Evolutionary conservation across 2,888 invertebrate species (phyloP).

Genomic region (Lasioglossum vierecki): DNA sequence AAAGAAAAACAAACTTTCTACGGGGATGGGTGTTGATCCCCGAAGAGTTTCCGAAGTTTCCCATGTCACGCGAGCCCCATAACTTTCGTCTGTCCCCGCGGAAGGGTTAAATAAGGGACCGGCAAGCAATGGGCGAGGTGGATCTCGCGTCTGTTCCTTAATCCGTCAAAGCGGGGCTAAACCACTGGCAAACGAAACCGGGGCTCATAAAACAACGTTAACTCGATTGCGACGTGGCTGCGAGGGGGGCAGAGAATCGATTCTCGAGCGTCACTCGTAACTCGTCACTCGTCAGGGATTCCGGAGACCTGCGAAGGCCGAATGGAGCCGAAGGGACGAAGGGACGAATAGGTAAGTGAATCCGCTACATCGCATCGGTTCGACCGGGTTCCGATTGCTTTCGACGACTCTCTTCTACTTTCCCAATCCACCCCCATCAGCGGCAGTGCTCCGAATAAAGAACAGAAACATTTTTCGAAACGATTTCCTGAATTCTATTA

Average conservation of each 20-base stretch:
- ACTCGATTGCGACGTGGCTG: constrained; percentile 36
- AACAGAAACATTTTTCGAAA: not conserved
- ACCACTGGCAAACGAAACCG: constrained; percentile 42
- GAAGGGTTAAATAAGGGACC: constrained; percentile 22
- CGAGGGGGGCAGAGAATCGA: constrained; percentile 25
- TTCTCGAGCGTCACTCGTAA: constrained; percentile 68
- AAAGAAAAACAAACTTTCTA: not conserved
- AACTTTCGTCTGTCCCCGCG: constrained; percentile 8
- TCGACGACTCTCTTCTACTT: constrained; percentile 75
- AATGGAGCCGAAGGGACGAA: constrained; percentile 40
- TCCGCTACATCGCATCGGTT: constrained; percentile 76
- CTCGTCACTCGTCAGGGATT: constrained; percentile 66
- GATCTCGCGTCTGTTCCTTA: constrained; percentile 13
- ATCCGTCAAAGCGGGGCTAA: constrained; percentile 38
- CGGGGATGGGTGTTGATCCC: not conserved
- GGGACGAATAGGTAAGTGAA: constrained; percentile 78
- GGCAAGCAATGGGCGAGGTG: not conserved
- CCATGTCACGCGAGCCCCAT: not conserved
- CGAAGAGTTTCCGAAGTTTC: not conserved
- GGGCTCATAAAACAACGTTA: constrained; percentile 52
- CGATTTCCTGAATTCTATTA: not conserved
- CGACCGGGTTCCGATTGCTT: constrained; percentile 78
- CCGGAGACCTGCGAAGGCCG: constrained; percentile 36
- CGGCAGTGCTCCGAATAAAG: not conserved
- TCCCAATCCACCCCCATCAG: constrained; percentile 11